These are phyloP conservation scores for Aphidius colemani DNA, from an alignment of 2,888 invertebrate genomes.

Conservation along the genomic window DNA sequence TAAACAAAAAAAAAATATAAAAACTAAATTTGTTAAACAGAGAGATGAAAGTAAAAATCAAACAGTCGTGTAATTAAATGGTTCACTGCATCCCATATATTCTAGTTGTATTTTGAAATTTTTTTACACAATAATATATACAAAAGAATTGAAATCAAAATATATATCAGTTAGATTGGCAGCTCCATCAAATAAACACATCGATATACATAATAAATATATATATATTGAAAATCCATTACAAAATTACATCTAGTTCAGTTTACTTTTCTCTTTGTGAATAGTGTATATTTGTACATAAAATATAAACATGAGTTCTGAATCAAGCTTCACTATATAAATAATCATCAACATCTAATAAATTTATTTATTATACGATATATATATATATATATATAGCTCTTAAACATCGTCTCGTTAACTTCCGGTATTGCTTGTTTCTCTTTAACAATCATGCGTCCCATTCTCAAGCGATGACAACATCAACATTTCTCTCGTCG, in stretches of 20 bases:
- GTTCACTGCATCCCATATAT: not conserved
- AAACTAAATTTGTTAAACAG: constrained; percentile 11
- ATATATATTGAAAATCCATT: not conserved
- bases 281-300: not conserved
- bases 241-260: not conserved
- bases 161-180: no score
- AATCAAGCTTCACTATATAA: no score
- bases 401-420: constrained; percentile 25
- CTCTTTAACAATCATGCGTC: not conserved
- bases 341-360: no score
- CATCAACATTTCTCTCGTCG: constrained; percentile 25
- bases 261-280: not conserved
- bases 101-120: not conserved
- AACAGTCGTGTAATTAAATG: constrained; percentile 8
- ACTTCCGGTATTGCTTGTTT: constrained; percentile 26
- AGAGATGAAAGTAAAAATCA: constrained; percentile 13
- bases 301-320: not conserved
- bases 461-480: not conserved
- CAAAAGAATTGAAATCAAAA: no score
- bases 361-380: no score
- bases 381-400: not conserved
- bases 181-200: no score
- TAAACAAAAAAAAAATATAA: constrained; percentile 15
- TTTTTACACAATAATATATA: not conserved
- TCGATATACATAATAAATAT: no score